phyloP scores from a whole-genome alignment of 2,113 vertebrate species.

The Todiramphus saurophagus region DNA sequence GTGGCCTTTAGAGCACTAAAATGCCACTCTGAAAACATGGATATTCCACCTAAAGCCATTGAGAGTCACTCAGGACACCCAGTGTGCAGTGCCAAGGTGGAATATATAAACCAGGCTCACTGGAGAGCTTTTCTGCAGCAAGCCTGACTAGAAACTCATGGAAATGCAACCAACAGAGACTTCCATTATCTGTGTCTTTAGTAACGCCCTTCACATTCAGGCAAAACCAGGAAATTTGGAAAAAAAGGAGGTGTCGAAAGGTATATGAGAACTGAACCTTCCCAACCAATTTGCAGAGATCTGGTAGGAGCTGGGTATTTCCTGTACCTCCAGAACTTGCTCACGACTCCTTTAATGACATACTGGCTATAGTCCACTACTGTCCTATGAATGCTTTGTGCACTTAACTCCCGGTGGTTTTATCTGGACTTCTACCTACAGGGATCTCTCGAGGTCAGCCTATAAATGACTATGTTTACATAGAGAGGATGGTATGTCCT shows the following conservation, averaged over 20 bases:
- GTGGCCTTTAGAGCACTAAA: neutral
- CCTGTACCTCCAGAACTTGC: neutral
- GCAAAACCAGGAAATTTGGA: neutral
- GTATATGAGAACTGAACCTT: neutral
- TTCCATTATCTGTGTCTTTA: neutral
- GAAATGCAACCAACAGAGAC: neutral
- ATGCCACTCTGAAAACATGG: neutral
- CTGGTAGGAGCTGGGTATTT: neutral
- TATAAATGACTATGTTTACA: neutral
- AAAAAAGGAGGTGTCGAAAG: neutral
- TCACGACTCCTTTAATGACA: neutral
- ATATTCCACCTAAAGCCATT: neutral
- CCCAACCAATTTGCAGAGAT: neutral
- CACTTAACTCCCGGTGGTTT: neutral
- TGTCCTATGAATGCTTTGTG: neutral
- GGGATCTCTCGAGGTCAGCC: neutral
- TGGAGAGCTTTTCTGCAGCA: neutral
- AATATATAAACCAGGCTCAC: neutral
- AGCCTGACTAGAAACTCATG: neutral
- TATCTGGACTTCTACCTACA: neutral
- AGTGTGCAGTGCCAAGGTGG: neutral
- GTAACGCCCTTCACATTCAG: neutral
- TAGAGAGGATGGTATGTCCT: neutral
- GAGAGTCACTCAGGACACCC: neutral
- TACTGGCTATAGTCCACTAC: neutral